Evolutionary conservation across 2,113 vertebrate genomes (phyloP).

Genomic region (Acanthochromis polyacanthus): DNA sequence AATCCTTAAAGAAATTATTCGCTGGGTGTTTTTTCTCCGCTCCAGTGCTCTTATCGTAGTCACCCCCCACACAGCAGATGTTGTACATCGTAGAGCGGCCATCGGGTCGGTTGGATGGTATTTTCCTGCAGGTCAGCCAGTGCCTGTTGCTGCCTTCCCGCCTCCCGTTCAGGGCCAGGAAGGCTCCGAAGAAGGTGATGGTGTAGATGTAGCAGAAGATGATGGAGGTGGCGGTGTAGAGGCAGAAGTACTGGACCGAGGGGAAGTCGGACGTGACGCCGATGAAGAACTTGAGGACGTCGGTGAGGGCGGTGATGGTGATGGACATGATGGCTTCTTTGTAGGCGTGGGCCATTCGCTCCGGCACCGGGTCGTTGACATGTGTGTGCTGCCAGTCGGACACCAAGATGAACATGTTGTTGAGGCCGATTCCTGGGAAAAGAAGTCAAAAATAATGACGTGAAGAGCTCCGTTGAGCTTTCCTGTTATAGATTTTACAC

Average conservation of each 20-base stretch:
- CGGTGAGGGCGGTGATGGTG: conserved; percentile 88
- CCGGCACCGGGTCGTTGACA: conserved; percentile 46
- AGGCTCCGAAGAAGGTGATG: conserved; percentile 88
- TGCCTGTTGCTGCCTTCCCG: conserved; percentile 81
- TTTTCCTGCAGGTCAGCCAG: conserved; percentile 83
- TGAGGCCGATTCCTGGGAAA: conserved; percentile 86
- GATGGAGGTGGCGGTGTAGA: conserved; percentile 87
- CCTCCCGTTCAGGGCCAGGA: conserved; percentile 86
- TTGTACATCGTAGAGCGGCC: conserved; percentile 25
- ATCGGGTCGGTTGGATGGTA: conserved; percentile 39
- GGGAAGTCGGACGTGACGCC: conserved; percentile 86
- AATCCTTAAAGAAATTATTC: conserved; percentile 81
- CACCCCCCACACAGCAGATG: conserved; percentile 79
- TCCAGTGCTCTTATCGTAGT: conserved; percentile 52
- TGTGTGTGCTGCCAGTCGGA: conserved; percentile 88
- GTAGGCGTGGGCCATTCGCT: conserved; percentile 83
- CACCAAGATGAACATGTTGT: conserved; percentile 92
- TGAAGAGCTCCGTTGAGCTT: no score
- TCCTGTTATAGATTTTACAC: no score
- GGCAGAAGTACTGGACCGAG: conserved; percentile 85
- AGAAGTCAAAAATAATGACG: background rate
- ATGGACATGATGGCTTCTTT: conserved; percentile 87
- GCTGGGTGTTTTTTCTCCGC: conserved; percentile 68
- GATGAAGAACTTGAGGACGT: conserved; percentile 89
- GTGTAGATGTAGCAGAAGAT: conserved; percentile 89